Conservation (phyloP, 2,888 invertebrate species). For the Gandaritis pyraliata region DNA sequence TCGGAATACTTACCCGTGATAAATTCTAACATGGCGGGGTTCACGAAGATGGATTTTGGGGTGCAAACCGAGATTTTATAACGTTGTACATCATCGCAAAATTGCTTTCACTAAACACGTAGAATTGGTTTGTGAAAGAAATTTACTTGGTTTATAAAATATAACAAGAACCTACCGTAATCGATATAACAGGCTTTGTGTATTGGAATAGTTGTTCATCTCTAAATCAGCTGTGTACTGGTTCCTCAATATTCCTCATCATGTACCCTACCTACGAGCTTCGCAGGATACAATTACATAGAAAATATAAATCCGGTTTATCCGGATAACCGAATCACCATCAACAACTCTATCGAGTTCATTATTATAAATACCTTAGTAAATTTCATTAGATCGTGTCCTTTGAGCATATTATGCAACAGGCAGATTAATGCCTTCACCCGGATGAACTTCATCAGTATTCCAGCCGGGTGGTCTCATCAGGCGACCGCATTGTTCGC, state of each 20-base stretch:
- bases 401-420: constrained; percentile 51
- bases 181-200: no score
- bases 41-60: constrained; percentile 33
- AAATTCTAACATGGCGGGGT: constrained; percentile 27
- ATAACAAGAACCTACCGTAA: background rate
- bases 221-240: no score
- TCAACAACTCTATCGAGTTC: constrained; percentile 2
- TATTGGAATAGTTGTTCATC: no score
- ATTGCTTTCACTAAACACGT: constrained; percentile 10
- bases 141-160: background rate
- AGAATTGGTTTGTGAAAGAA: background rate
- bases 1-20: constrained; percentile 46
- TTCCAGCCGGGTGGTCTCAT: constrained; percentile 62
- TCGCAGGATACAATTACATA: background rate
- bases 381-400: constrained; percentile 31
- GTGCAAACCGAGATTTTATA: constrained; percentile 30
- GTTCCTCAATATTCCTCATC: no score
- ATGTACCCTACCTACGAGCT: no score
- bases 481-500: constrained; percentile 56
- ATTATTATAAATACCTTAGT: constrained; percentile 18
- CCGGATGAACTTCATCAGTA: constrained; percentile 65
- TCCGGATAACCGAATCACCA: constrained; percentile 1
- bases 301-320: background rate
- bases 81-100: constrained; percentile 19
- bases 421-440: constrained; percentile 57